phyloP scores from a whole-genome alignment of 2,888 invertebrate genomes.

The Plagodis pulveraria region DNA sequence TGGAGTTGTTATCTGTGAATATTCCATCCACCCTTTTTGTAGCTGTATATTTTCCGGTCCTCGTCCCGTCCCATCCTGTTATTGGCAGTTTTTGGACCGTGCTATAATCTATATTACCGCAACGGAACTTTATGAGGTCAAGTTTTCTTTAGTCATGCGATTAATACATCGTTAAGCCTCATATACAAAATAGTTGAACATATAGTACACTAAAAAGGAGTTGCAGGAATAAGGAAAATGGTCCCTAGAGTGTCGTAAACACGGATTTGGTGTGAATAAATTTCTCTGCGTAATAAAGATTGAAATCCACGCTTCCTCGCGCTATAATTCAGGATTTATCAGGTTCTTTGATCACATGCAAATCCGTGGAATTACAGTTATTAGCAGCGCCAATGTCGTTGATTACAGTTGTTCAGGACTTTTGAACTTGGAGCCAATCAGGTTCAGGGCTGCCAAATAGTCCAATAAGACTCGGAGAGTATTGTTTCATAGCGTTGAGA shows the following conservation, averaged over 20 bases:
- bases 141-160: conserved; percentile 8
- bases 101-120: conserved; percentile 13
- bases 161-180: background rate
- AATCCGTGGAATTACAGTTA: conserved; percentile 30
- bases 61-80: conserved; percentile 19
- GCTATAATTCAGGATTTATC: conserved; percentile 27
- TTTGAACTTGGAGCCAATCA: conserved; percentile 11
- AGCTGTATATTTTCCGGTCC: conserved; percentile 1
- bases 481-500: too few relatives aligned
- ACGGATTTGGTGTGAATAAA: conserved; percentile 20
- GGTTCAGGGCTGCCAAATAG: conserved; percentile 8
- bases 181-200: background rate
- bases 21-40: conserved; percentile 23
- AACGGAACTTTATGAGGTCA: background rate
- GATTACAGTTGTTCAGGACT: conserved; percentile 29
- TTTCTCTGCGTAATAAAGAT: conserved; percentile 16
- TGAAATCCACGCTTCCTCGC: conserved; percentile 12
- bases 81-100: conserved; percentile 21
- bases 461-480: background rate
- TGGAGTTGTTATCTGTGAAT: conserved; percentile 28
- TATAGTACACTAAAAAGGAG: background rate
- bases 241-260: conserved; percentile 18
- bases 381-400: conserved; percentile 24
- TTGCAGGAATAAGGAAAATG: conserved; percentile 11
- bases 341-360: conserved; percentile 27